Base-by-base conservation (phyloP, 2,888 invertebrate species). In the Yponomeuta cagnagella region DNA sequence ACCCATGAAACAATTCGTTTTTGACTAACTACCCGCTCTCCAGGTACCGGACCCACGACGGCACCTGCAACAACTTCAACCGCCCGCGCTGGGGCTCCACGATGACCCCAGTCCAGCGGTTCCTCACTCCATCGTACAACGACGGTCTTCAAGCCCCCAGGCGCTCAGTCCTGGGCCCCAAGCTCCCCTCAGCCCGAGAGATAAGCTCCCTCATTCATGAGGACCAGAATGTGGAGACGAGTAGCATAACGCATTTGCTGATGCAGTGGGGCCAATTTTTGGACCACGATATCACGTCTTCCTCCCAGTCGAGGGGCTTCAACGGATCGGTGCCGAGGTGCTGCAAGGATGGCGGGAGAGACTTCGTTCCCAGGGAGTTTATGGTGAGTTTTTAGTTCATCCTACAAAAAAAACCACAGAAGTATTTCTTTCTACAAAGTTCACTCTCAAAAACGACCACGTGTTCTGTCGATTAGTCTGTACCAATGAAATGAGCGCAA, bases 261-360 rank as follows among this genome's bases (percentile, higher is more conserved):
- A 97, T 97, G 94, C 97, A 98, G 82, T 97, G 97, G 96, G 98
- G 98, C 0, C 98, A 98, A 86, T 95, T 98, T 76, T 80, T 98
- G 72, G 98, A 98, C 81, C 98, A 98, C 79, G 98, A 98, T 81
- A 88, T 98, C 74, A 97, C 96, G 64, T 95, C 96, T 0, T 95
- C 96, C 5, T 96, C 95, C 0, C 96, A 96, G 77, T 95, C 96
- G 1, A 92, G 94, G 76, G 95, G 96, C 9, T 96, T 96, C 79
- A 96, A 96, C 80, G 95, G 96, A 9, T 95, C 96, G 0, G 94
- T 97, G 71, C 96, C 97, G 52, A 93, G 95, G 76, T 97, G 97
- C 82, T 97, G 97, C 79, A 90, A 93, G 70, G 92, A 93, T 73
- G 93, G 93, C 6, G 95, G 95, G 8, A 84, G 84, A 68, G 94